phyloP scores from a whole-genome alignment of 2,888 invertebrate species.

The Labia minor region DNA sequence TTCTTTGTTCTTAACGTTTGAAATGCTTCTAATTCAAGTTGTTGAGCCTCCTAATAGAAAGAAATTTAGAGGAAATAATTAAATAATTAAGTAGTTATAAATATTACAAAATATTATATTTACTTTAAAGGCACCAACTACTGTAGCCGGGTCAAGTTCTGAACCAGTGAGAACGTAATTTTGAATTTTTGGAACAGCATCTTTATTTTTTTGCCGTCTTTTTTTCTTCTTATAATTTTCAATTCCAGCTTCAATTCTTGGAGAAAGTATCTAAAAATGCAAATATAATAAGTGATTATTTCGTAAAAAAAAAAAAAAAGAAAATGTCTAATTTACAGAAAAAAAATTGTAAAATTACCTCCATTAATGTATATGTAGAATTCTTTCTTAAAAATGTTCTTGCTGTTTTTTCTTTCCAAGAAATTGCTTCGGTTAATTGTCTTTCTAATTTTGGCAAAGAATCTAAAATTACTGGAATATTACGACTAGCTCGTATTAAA shows the following conservation, averaged over 20 bases:
- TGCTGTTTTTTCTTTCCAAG: constrained; percentile 77
- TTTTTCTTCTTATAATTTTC: constrained; percentile 36
- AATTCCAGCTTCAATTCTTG: constrained; percentile 40
- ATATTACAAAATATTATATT: constrained; percentile 9
- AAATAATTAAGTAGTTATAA: constrained; percentile 16
- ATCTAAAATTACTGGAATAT: constrained; percentile 66
- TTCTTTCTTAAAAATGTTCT: constrained; percentile 78
- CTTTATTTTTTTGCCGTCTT: constrained; percentile 21
- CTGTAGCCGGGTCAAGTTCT: constrained; percentile 54
- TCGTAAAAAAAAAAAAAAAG: too few species aligned
- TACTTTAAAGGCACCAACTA: constrained; percentile 68
- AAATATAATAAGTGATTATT: background rate
- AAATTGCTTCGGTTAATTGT: constrained; percentile 62
- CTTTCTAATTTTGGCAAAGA: constrained; percentile 66
- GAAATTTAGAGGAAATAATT: constrained; percentile 17
- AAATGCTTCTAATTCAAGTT: constrained; percentile 65
- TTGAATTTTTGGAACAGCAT: background rate
- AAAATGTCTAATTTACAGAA: too few species aligned
- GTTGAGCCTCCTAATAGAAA: constrained; percentile 48
- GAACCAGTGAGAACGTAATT: constrained; percentile 20
- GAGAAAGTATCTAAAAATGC: constrained; percentile 42
- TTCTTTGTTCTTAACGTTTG: constrained; percentile 49
- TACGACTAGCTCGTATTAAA: constrained; percentile 62
- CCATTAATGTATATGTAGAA: constrained; percentile 54
- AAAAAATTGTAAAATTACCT: constrained; percentile 38